Conservation (phyloP, 2,797 vertebrate species). For the Chanos chanos region DNA sequence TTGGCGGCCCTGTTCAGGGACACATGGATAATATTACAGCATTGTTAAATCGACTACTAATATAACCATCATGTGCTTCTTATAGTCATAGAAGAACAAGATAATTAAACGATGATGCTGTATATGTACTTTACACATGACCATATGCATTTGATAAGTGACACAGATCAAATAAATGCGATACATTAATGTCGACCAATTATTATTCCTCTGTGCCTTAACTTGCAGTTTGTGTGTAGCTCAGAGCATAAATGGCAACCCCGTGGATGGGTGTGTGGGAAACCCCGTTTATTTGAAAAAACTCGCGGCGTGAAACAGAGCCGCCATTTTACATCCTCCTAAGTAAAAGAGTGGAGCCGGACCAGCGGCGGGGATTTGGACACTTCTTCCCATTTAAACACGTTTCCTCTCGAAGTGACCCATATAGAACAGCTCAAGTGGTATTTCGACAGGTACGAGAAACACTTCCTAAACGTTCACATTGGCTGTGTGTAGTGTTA, state of each 20-base stretch:
- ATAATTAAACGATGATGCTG: background rate
- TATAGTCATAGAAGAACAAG: too few relatives aligned
- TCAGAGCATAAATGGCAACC: constrained; percentile 68
- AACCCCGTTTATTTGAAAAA: constrained; percentile 90
- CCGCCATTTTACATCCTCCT: constrained; percentile 98
- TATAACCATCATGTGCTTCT: too few relatives aligned
- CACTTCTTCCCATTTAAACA: constrained; percentile 73
- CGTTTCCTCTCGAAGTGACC: constrained; percentile 73
- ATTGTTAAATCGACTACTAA: too few relatives aligned
- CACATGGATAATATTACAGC: too few relatives aligned
- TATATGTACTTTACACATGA: background rate
- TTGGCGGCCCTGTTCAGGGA: too few relatives aligned
- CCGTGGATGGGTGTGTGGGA: constrained; percentile 76
- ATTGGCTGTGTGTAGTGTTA: constrained; percentile 46
- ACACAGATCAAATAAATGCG: too few relatives aligned
- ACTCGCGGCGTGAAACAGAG: constrained; percentile 94
- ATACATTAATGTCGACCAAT: too few relatives aligned
- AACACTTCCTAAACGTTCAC: constrained; percentile 52
- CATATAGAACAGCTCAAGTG: constrained; percentile 65
- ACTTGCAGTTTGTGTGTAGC: constrained; percentile 45
- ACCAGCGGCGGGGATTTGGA: constrained; percentile 79
- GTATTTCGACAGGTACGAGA: constrained; percentile 77
- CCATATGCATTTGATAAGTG: background rate
- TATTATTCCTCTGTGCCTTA: constrained; percentile 8
- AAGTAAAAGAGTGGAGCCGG: constrained; percentile 90